Evolutionary conservation across 2,888 invertebrate species (phyloP).

Genomic region (Stictocephala bisonia): DNA sequence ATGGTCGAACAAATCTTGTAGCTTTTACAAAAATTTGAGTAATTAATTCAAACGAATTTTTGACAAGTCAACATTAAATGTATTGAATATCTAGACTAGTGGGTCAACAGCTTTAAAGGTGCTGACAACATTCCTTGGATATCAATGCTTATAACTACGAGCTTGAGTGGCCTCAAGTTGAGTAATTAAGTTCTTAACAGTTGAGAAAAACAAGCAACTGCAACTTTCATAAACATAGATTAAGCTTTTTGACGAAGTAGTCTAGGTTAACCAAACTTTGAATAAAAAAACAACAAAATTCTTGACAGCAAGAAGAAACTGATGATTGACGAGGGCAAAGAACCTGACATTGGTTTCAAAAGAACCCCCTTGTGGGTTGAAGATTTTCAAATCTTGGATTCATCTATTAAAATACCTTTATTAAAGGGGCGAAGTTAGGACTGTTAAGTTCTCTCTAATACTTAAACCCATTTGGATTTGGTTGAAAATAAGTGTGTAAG

Average conservation of each 20-base stretch:
- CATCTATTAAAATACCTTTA: too few species aligned
- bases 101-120: neutral
- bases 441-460: too few species aligned
- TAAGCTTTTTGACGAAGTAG: neutral
- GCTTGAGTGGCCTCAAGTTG: neutral
- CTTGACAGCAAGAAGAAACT: neutral
- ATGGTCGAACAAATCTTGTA: neutral
- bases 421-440: too few species aligned
- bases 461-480: neutral
- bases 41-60: neutral
- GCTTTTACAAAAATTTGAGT: neutral
- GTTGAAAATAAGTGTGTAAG: neutral
- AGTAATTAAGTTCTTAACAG: neutral
- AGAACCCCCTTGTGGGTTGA: neutral
- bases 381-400: too few species aligned
- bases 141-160: neutral
- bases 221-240: neutral
- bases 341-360: neutral
- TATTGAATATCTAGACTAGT: neutral
- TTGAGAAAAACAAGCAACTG: neutral
- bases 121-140: neutral
- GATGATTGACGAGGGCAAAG: neutral
- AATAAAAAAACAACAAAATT: neutral
- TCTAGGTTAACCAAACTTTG: neutral
- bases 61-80: too few species aligned